Evolutionary conservation across 2,113 vertebrate species (phyloP).

Genomic region (Chionis minor): DNA sequence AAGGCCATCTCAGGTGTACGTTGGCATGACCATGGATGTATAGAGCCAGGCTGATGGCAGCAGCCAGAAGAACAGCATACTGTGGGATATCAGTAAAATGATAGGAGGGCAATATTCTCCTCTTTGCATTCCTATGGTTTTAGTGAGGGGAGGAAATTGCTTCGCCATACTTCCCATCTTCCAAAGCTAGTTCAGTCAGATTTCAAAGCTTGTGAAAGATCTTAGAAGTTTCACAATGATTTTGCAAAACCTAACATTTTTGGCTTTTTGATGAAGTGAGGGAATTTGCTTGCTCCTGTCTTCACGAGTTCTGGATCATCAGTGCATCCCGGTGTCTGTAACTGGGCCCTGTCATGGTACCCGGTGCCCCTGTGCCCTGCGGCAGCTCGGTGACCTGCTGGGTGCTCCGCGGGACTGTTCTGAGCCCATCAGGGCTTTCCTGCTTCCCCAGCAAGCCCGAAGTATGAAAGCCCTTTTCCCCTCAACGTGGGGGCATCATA

Average conservation of each 20-base stretch:
- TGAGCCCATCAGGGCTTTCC: neutral
- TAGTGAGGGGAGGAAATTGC: neutral
- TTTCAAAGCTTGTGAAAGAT: neutral
- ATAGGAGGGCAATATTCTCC: neutral
- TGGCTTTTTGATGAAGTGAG: neutral
- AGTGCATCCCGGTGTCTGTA: neutral
- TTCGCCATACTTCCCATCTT: neutral
- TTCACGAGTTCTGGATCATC: fast-evolving
- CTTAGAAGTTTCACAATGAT: neutral
- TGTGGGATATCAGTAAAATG: neutral
- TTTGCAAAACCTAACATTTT: neutral
- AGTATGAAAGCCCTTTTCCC: neutral
- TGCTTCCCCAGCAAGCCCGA: neutral
- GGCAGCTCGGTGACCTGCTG: neutral
- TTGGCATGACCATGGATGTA: neutral
- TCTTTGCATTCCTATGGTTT: neutral
- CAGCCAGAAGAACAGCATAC: neutral
- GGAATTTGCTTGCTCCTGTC: neutral
- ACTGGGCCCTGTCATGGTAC: fast-evolving
- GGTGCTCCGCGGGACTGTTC: fast-evolving
- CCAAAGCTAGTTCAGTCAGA: neutral
- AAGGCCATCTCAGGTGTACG: neutral
- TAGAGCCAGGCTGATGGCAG: neutral
- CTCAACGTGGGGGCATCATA: neutral
- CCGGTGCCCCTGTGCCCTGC: neutral